Conservation (phyloP, 2,888 invertebrate species). For the Catotricha subobsoleta region DNA sequence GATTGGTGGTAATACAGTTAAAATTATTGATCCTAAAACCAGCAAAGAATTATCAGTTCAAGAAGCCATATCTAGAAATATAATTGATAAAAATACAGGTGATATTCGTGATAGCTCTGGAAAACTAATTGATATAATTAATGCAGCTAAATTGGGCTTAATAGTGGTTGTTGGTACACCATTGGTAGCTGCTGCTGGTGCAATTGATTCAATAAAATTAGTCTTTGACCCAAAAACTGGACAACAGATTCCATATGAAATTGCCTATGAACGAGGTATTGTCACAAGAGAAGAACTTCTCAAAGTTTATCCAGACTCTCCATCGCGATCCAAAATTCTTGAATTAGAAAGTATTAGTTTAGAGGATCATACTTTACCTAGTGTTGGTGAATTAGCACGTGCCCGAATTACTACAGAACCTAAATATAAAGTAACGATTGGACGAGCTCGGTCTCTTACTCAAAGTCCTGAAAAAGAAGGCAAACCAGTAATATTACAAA, state of each 20-base stretch:
- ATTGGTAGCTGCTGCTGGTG: conserved; percentile 48
- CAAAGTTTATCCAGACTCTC: conserved; percentile 14
- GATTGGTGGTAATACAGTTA: conserved; percentile 46
- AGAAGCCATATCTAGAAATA: conserved; percentile 58
- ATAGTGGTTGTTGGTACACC: conserved; percentile 58
- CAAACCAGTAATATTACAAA: conserved; percentile 54
- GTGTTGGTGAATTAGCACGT: conserved; percentile 34
- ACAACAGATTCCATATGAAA: conserved; percentile 59
- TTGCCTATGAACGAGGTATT: conserved; percentile 58
- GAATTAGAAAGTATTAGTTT: conserved; percentile 23
- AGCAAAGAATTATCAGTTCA: conserved; percentile 46
- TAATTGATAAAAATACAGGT: conserved; percentile 52
- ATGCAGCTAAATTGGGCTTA: conserved; percentile 63
- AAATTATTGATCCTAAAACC: conserved; percentile 49
- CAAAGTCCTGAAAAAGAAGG: conserved; percentile 41
- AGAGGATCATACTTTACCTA: conserved; percentile 26
- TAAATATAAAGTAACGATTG: conserved; percentile 45
- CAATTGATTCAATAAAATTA: conserved; percentile 48
- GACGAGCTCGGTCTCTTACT: conserved; percentile 36
- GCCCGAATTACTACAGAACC: conserved; percentile 40
- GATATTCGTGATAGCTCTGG: conserved; percentile 46
- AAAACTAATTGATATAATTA: conserved; percentile 45
- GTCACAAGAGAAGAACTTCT: conserved; percentile 34
- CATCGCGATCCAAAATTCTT: conserved; percentile 10
- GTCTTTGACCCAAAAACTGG: conserved; percentile 65